phyloP scores from a whole-genome alignment of 1,140 invertebrate species.

The Pristionchus pacificus region DNA sequence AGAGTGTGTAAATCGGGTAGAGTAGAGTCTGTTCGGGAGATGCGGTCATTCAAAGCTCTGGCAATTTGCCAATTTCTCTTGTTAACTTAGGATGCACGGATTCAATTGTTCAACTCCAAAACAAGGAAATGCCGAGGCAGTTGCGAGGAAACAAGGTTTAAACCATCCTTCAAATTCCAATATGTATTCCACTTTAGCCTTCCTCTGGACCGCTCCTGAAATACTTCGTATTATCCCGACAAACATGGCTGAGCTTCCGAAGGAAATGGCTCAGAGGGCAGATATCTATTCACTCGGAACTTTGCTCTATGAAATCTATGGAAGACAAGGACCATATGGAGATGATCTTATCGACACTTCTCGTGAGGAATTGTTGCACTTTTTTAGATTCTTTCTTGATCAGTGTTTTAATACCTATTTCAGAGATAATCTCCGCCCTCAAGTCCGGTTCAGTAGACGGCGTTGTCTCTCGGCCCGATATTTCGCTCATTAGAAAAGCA shows the following conservation, averaged over 20 bases:
- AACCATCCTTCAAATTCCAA: neutral
- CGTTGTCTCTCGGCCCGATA: constrained; percentile 21
- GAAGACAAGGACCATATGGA: constrained; percentile 25
- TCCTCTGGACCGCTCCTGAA: neutral
- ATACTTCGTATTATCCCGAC: neutral
- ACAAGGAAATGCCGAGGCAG: neutral
- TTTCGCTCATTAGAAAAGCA: constrained; percentile 12
- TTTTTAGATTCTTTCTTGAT: too few species aligned
- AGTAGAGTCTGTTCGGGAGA: too few species aligned
- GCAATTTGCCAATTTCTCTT: too few species aligned
- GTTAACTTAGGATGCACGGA: neutral
- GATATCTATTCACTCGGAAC: constrained; percentile 31
- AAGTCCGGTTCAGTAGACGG: too few species aligned
- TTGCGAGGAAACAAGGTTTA: neutral
- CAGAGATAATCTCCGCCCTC: constrained; percentile 27
- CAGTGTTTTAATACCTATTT: too few species aligned
- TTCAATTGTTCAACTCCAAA: neutral
- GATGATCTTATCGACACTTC: constrained; percentile 17
- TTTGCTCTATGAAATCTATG: constrained; percentile 31
- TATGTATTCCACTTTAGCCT: neutral
- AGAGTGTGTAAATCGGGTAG: neutral
- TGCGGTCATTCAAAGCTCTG: too few species aligned
- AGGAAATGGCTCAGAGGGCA: constrained; percentile 2
- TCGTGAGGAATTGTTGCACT: neutral
- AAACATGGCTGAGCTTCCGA: neutral